Evolutionary conservation across 2,797 vertebrate species (phyloP).

Genomic region (Staurois parvus): DNA sequence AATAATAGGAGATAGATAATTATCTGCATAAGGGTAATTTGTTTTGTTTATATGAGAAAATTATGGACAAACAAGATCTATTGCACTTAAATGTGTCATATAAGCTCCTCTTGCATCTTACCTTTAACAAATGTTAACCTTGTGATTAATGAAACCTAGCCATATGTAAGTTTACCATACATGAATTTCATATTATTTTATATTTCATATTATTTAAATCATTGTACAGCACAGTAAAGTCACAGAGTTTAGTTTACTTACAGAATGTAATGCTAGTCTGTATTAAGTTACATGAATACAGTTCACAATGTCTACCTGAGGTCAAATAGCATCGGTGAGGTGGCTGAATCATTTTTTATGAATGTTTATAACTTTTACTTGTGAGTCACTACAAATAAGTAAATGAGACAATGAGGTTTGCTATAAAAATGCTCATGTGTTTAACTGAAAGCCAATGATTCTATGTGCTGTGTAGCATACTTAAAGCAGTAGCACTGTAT

Average conservation of each 20-base stretch:
- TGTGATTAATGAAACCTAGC: neutral
- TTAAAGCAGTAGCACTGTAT: constrained; percentile 47
- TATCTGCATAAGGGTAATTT: neutral
- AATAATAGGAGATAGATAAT: neutral
- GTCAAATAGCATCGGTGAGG: neutral
- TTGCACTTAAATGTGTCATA: no score
- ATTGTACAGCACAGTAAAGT: neutral
- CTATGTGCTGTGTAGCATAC: constrained; percentile 64
- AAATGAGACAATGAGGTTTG: constrained; percentile 20
- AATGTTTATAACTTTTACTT: neutral
- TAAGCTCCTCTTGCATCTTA: neutral
- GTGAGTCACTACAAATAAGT: constrained; percentile 16
- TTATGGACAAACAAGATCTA: neutral
- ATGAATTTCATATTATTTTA: neutral
- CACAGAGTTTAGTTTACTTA: neutral
- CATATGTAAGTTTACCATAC: neutral
- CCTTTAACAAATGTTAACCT: neutral
- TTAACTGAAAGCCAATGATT: constrained; percentile 49
- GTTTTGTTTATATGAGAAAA: neutral
- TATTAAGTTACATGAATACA: constrained; percentile 7
- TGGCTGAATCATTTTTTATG: neutral
- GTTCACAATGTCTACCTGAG: neutral
- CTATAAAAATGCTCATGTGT: constrained; percentile 24
- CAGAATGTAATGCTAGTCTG: neutral
- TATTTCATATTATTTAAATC: neutral